phyloP scores from a whole-genome alignment of 2,113 vertebrate species.

The Baryphthengus martii region DNA sequence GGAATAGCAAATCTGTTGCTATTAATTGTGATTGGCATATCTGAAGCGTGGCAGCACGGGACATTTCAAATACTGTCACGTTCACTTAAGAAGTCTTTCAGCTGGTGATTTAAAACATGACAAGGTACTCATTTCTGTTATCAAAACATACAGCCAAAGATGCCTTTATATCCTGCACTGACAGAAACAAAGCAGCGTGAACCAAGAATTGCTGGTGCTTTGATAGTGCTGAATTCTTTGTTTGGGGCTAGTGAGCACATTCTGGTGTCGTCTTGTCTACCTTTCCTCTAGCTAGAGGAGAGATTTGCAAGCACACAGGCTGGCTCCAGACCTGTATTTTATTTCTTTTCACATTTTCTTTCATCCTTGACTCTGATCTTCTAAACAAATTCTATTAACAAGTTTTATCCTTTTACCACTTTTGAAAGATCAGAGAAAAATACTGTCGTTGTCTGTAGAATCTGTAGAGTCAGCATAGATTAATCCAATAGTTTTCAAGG shows the following conservation, averaged over 20 bases:
- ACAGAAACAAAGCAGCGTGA: neutral
- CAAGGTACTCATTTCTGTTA: conserved; percentile 46
- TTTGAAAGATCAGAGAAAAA: neutral
- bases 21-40: conserved; percentile 66
- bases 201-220: neutral
- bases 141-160: conserved; percentile 11
- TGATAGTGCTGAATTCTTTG: neutral
- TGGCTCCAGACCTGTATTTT: neutral
- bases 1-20: conserved; percentile 45
- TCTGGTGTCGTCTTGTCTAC: neutral
- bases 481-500: neutral
- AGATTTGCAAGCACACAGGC: neutral
- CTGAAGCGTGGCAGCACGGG: neutral
- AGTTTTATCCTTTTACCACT: neutral
- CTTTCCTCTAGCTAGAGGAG: neutral
- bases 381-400: neutral
- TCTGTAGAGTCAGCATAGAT: neutral
- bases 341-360: neutral
- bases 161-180: neutral
- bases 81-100: conserved; percentile 45
- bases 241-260: neutral
- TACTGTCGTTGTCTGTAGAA: neutral
- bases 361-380: neutral
- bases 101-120: conserved; percentile 36
- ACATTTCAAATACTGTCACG: conserved; percentile 26